A percentile compares a stretch with the other conserved stretches of the same genome.
These are phyloP conservation scores for Onychomys arenicola DNA, from an alignment of 2,797 vertebrate genomes.

Conservation along the genomic window DNA sequence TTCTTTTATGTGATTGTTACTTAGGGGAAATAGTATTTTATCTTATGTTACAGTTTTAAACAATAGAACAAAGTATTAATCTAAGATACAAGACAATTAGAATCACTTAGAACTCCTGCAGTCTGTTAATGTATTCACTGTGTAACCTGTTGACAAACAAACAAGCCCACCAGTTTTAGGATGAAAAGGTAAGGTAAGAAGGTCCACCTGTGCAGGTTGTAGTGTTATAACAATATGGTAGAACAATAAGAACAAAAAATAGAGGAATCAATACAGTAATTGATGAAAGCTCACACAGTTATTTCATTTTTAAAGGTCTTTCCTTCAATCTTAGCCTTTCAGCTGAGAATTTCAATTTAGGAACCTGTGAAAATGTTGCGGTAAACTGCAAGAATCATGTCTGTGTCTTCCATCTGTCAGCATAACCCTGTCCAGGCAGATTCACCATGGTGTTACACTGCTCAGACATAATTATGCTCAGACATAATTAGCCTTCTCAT, in stretches of 20 bases:
- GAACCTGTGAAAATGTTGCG: slow-evolving; percentile 66
- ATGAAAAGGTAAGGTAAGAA: slow-evolving; percentile 28
- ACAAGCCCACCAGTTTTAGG: slow-evolving; percentile 32
- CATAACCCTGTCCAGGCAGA: background rate
- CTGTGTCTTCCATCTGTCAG: slow-evolving; percentile 11
- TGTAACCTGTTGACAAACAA: background rate
- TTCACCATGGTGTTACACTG: background rate
- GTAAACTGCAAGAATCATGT: slow-evolving; percentile 36
- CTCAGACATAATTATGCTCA: slow-evolving; percentile 9
- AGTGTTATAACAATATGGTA: slow-evolving; percentile 48
- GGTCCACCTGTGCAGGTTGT: slow-evolving; percentile 56
- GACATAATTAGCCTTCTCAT: background rate
- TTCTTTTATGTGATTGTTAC: background rate
- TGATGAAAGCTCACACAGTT: slow-evolving; percentile 74
- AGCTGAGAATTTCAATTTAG: slow-evolving; percentile 74
- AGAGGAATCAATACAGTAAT: slow-evolving; percentile 68
- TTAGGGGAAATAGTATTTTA: background rate
- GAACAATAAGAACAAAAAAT: slow-evolving; percentile 51
- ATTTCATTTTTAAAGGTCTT: slow-evolving; percentile 77
- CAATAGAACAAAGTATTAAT: background rate
- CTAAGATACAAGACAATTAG: slow-evolving; percentile 4
- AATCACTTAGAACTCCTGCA: slow-evolving; percentile 57
- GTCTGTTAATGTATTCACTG: slow-evolving; percentile 44
- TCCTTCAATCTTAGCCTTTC: slow-evolving; percentile 73
- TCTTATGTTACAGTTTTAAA: slow-evolving; percentile 17